These are phyloP conservation scores for Scytalopus superciliaris DNA, from an alignment of 2,113 vertebrate genomes.

Conservation along the genomic window DNA sequence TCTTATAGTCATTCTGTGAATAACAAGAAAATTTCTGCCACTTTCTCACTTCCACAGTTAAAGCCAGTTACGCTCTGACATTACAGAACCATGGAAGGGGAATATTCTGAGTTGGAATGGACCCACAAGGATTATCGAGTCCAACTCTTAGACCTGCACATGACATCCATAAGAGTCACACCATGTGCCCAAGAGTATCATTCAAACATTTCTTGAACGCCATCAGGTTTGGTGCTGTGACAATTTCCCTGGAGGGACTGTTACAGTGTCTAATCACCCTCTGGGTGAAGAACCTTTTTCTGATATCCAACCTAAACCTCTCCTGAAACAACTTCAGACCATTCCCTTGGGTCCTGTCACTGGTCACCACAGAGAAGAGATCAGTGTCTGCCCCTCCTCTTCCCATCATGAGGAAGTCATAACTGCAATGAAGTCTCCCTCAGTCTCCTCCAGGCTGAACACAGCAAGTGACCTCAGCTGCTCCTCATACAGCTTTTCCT, in stretches of 20 bases:
- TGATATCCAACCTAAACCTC: neutral
- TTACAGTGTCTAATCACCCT: neutral
- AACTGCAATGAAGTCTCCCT: neutral
- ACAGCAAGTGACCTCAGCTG: rapidly evolving
- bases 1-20: neutral
- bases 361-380: neutral
- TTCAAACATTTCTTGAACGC: neutral
- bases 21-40: neutral
- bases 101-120: neutral
- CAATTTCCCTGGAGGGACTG: neutral
- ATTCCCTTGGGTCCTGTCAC: neutral
- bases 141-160: neutral
- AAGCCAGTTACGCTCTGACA: neutral
- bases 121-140: neutral
- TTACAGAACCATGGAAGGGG: neutral
- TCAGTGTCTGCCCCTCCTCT: no score
- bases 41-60: neutral
- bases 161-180: no score
- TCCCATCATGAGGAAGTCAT: rapidly evolving
- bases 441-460: neutral
- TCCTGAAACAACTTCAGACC: neutral
- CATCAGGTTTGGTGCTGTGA: neutral
- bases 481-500: rapidly evolving
- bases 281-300: neutral
- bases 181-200: neutral